Conservation (phyloP, 2,888 invertebrate species). For the Gari tellinella region DNA sequence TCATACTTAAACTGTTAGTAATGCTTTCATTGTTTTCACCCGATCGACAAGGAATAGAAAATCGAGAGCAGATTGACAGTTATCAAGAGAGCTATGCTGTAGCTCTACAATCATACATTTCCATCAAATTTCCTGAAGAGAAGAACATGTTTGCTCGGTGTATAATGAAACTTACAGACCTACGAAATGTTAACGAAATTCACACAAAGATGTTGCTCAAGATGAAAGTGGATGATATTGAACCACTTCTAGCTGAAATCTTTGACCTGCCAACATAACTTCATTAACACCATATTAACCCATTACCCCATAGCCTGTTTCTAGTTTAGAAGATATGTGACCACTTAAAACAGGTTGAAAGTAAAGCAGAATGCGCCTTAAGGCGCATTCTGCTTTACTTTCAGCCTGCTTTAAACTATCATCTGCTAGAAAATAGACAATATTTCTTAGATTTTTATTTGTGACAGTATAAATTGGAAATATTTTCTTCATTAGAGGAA, state of each 20-base stretch:
- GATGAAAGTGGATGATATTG: constrained; percentile 95
- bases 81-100: constrained; percentile 80
- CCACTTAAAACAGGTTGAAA: too few relatives aligned
- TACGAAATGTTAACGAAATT: constrained; percentile 94
- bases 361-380: too few relatives aligned
- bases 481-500: too few relatives aligned
- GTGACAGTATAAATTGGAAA: too few relatives aligned
- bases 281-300: too few relatives aligned
- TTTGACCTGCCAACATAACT: constrained; percentile 89
- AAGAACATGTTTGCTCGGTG: constrained; percentile 84
- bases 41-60: constrained; percentile 71
- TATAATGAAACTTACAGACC: constrained; percentile 94
- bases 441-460: too few relatives aligned
- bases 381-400: too few relatives aligned
- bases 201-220: constrained; percentile 95
- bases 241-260: constrained; percentile 96
- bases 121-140: constrained; percentile 73
- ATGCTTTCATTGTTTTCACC: constrained; percentile 79
- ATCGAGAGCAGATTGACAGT: constrained; percentile 63
- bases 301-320: too few relatives aligned
- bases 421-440: too few relatives aligned
- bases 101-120: constrained; percentile 72
- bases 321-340: too few relatives aligned
- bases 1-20: constrained; percentile 79
- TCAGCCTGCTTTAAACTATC: too few relatives aligned